Evolutionary conservation across 1,140 invertebrate species (phyloP), one percentile per base, ranked within the genome.

Genomic region (Teleogryllus occipitalis): DNA sequence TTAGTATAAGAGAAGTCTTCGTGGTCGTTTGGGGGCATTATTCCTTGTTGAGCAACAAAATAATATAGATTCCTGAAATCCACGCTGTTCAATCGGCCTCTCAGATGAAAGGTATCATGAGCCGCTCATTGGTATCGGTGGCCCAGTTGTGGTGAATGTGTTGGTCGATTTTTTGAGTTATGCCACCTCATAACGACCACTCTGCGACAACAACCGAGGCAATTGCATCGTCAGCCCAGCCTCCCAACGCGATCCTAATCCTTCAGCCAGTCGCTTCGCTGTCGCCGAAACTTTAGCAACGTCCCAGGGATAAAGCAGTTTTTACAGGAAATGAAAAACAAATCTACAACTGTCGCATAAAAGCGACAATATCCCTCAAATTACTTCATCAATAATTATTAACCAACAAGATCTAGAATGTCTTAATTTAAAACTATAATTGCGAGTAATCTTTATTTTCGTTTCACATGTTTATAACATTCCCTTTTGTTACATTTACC

Each of bases 381-480:
- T 65, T 65, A 65, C 54, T 65, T 65, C 54, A 39, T 39, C 27
- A 39, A 39, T 39, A 65, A 65, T 65, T 14, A 65, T 65, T 65
- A 65, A 65, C 54, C 54, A 65, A 65, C 54, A 65, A 65, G 54
- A 65, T 18, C 54, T 65, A 65, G 54, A 65, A 65, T 65, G 54
- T 65, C 1, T 65, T 65, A 65, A 65, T 65, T 65, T 65, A 65
- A 65, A 65, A 14, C 54, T 65, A 65, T 65, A 65, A 65, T 65
- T 65, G 54, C 54, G 54, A 65, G 54, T 65, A 65, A 65, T 65
- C 54, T 65, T 65, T 14, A 65, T 65, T 10, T 65, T 65, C 54
- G 54, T 65, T 65, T 18, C 54, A 65, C 54, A 65, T 65, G 54
- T 65, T 65, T 65, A 65, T 65, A 65, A 65, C 54, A 65, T 65